Base-by-base conservation (phyloP, 2,113 vertebrate species). In the Colossoma macropomum region DNA sequence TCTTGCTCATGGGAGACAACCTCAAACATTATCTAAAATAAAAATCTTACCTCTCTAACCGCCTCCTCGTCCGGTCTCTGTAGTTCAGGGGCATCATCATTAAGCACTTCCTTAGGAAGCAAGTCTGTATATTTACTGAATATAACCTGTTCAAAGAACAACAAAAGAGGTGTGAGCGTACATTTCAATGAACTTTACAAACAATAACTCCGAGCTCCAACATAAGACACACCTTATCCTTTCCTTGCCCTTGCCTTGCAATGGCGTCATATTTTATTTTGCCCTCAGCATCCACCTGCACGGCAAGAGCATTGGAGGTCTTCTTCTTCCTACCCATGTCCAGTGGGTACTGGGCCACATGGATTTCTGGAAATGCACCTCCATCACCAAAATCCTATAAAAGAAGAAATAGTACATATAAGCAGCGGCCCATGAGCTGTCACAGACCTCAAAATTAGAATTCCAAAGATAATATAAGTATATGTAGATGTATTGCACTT, bases 81-180 rank as follows among this genome's bases (percentile, higher is more conserved):
- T 25, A 99, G 91, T 32, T 96, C 98, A 68, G 96, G 94, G 79
- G 96, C 94, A 71, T 98, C 97, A 25, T 96, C 93, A 78, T 97
- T 97, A 88, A 98, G 93, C 74, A 99, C 95, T 85, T 99, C 98
- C 80, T 99, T 99, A 56, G 98, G 98, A 82, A 99, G 94, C 78
- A 99, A 93, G 88, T 99, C 98, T 86, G 97, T 98, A 89, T 97
- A 99, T 79, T 98, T 99, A 92, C 97, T 99, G 91, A 97, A 99
- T 90, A 99, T 92, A 86, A 99, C 96, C 98, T 99, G 91, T 77
- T 50, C 90, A 91, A 77, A 89, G 74, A 77, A 81, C 45, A 88
- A 27, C 85, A 78, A 68, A n/a, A 9, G 25, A 5, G 1, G 0
- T 80, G 62, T 78, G 19, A 54, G 60, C 23, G 11, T 10, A 19